Evolutionary conservation across 2,797 vertebrate species (phyloP), one percentile per base, ranked within the genome.

Genomic region (Leontocebus nigricollis): DNA sequence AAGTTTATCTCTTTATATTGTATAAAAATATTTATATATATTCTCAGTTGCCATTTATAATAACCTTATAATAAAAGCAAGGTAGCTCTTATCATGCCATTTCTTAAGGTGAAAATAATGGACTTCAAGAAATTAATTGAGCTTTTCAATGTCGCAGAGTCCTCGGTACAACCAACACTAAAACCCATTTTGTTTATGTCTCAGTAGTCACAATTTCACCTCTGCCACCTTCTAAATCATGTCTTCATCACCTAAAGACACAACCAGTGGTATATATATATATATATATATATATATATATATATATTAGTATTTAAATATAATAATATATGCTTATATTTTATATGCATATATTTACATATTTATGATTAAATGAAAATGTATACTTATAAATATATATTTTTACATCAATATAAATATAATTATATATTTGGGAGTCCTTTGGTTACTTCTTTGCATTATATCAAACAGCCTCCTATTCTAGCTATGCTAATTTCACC

Each of bases 51-150:
- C 80, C 85, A 70, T 41, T 76, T 59, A 52, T 2, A 76, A 82
- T 48, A 84, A 61, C 39, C 57, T 48, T 90, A 10, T 92, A 12
- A 80, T 61, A 75, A 93, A 95, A 88, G 48, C 57, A 93, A 93
- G 27, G 70, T 72, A 80, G 82, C 24, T 83, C 77, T 86, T 88
- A 75, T 59, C 19, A 86, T 36, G 27, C 19, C n/a, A 85, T 67
- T 93, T 87, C 89, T 67, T 27, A 77, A 96, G 73, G 70, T 90
- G 19, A 96, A 93, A 22, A 81, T 80, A 94, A 84, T 55, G 55
- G 79, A 86, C 12, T 79, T 89, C 41, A 84, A 79, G 26, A 82
- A 76, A 76, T 44, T 92, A 89, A 89, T 44, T 88, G 22, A 93
- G 27, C 75, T 84, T 55, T 80, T 96, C 55, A 79, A 91, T 75